Evolutionary conservation across 2,797 vertebrate species (phyloP).

Genomic region (Chiloscyllium punctatum): DNA sequence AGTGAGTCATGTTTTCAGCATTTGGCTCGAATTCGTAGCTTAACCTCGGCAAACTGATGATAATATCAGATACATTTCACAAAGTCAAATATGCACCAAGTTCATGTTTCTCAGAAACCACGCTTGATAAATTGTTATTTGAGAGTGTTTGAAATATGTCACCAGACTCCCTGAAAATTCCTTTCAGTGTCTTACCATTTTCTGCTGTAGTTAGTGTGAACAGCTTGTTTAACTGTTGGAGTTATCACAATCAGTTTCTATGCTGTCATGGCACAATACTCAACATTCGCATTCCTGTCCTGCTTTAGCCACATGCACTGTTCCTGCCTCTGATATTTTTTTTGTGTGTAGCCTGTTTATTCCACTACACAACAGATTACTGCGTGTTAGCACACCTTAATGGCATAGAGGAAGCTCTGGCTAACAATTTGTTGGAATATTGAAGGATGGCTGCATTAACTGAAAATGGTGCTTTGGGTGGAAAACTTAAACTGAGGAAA

Average conservation of each 20-base stretch:
- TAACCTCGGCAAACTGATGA: background rate
- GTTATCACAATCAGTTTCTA: background rate
- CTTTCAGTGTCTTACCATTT: background rate
- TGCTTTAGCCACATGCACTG: background rate
- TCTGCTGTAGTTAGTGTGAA: background rate
- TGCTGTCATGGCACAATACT: background rate
- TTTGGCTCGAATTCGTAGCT: background rate
- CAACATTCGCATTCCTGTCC: background rate
- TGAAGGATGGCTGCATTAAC: background rate
- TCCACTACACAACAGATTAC: background rate
- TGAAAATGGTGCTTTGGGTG: background rate
- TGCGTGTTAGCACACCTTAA: background rate
- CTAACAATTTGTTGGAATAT: background rate
- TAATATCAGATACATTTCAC: background rate
- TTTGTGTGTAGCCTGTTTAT: background rate
- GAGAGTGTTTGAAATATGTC: background rate
- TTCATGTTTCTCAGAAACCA: background rate
- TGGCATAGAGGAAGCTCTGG: background rate
- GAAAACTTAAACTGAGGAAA: background rate
- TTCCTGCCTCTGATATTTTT: background rate
- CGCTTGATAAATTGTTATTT: background rate
- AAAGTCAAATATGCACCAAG: background rate
- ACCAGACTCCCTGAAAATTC: background rate
- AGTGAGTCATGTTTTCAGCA: background rate
- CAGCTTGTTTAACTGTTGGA: background rate